Evolutionary conservation across 2,113 vertebrate species (phyloP).

Genomic region (Cryptotis parvus): DNA sequence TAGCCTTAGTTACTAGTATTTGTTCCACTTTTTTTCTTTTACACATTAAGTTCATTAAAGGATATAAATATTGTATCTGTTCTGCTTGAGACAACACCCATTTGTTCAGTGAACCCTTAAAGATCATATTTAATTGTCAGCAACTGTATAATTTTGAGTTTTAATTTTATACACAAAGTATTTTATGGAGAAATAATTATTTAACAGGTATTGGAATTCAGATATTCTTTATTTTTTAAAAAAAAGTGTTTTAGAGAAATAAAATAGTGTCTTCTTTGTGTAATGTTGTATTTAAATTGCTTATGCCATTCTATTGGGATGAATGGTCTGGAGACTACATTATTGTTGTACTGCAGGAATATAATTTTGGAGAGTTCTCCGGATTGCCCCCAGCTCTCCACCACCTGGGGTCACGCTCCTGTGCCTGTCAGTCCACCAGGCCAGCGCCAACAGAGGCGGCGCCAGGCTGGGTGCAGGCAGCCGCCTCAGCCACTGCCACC

Average conservation of each 20-base stretch:
- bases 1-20: background rate
- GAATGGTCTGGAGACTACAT: background rate
- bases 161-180: conserved; percentile 16
- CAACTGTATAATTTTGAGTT: background rate
- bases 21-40: background rate
- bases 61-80: background rate
- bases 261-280: background rate
- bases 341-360: background rate
- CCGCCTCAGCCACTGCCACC: too few relatives aligned
- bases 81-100: background rate
- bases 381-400: too few relatives aligned
- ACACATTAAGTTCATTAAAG: background rate
- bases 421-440: too few relatives aligned
- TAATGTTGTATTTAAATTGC: background rate
- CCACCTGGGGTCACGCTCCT: too few relatives aligned
- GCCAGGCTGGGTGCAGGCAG: too few relatives aligned
- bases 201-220: conserved; percentile 3
- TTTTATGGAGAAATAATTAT: conserved; percentile 15
- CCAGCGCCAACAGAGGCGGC: too few relatives aligned
- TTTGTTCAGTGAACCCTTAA: background rate
- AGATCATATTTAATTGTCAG: background rate
- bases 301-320: background rate
- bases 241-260: background rate
- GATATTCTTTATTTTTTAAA: background rate
- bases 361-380: background rate